Conservation (phyloP, 2,888 invertebrate genomes). For the Mythimna pallens region DNA sequence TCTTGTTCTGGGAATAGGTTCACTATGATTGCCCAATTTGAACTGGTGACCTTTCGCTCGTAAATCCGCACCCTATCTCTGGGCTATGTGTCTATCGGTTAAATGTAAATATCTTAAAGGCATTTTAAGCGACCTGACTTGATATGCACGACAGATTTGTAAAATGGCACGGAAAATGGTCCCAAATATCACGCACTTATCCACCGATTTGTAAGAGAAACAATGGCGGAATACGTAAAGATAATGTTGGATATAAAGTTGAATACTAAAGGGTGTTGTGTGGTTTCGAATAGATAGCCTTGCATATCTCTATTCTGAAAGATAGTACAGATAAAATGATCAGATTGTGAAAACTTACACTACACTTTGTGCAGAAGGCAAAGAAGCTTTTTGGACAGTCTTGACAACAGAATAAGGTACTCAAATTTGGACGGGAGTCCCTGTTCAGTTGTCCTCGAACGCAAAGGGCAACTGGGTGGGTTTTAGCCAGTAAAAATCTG, state of each 20-base stretch:
- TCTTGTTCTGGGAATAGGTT: constrained; percentile 57
- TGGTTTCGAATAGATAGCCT: constrained; percentile 19
- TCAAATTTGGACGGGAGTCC: too few species aligned
- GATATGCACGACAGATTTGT: constrained; percentile 64
- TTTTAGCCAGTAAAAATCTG: too few species aligned
- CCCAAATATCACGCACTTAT: constrained; percentile 57
- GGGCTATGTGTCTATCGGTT: constrained; percentile 55
- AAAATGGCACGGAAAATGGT: constrained; percentile 57
- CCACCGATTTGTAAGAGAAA: constrained; percentile 47
- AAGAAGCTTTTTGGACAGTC: too few species aligned
- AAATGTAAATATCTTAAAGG: constrained; percentile 64
- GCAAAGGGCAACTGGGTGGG: too few species aligned
- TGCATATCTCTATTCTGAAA: constrained; percentile 18
- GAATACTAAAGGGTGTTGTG: constrained; percentile 33
- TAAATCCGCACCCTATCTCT: constrained; percentile 65
- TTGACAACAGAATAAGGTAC: too few species aligned
- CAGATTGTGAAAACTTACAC: background rate
- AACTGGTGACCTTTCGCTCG: constrained; percentile 64
- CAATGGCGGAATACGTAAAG: constrained; percentile 44
- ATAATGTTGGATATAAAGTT: constrained; percentile 38
- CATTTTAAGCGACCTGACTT: constrained; percentile 57
- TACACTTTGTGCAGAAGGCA: background rate
- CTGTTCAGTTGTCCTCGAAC: too few species aligned
- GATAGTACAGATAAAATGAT: background rate
- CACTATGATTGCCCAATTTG: constrained; percentile 63